A percentile compares a stretch with the other conserved stretches of the same genome.
These are phyloP conservation scores for Auanema freiburgensis DNA, from an alignment of 2,888 invertebrate species.

Conservation along the genomic window DNA sequence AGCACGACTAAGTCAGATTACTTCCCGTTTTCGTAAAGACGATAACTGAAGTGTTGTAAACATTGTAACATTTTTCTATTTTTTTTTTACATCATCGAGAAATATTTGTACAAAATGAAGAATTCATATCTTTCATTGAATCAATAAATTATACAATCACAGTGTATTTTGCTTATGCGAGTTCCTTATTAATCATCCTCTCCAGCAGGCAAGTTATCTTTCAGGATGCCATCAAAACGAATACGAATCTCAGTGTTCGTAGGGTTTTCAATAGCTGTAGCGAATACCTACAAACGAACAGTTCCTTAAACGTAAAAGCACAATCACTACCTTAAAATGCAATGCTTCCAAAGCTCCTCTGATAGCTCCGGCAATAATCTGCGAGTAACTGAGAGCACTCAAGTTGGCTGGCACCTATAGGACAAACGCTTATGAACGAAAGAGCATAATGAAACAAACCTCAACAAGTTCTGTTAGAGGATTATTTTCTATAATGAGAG, in stretches of 20 bases:
- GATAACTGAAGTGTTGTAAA: too few species aligned
- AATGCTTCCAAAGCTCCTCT: slow-evolving; percentile 98
- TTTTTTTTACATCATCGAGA: too few species aligned
- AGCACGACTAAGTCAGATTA: too few species aligned
- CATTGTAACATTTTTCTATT: too few species aligned
- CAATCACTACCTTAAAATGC: slow-evolving; percentile 56
- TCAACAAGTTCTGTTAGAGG: slow-evolving; percentile 80
- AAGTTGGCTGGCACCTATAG: slow-evolving; percentile 65
- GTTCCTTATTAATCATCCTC: slow-evolving; percentile 74
- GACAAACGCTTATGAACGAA: slow-evolving; percentile 64
- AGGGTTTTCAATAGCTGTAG: slow-evolving; percentile 43
- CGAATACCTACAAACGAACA: slow-evolving; percentile 66
- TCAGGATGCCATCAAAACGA: slow-evolving; percentile 88
- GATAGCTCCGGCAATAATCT: slow-evolving; percentile 80
- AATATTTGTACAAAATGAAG: too few species aligned
- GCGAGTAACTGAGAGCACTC: slow-evolving; percentile 65
- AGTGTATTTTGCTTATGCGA: too few species aligned
- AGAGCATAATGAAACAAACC: slow-evolving; percentile 13
- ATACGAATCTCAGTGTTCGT: slow-evolving; percentile 83
- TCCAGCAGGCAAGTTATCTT: slow-evolving; percentile 96
- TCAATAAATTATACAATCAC: too few species aligned
- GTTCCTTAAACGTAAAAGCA: not conserved
- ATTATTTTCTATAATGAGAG: slow-evolving; percentile 85
- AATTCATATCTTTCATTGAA: too few species aligned
- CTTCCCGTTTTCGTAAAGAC: too few species aligned